Evolutionary conservation across 2,888 invertebrate genomes (phyloP).

Genomic region (Deilephila elpenor): DNA sequence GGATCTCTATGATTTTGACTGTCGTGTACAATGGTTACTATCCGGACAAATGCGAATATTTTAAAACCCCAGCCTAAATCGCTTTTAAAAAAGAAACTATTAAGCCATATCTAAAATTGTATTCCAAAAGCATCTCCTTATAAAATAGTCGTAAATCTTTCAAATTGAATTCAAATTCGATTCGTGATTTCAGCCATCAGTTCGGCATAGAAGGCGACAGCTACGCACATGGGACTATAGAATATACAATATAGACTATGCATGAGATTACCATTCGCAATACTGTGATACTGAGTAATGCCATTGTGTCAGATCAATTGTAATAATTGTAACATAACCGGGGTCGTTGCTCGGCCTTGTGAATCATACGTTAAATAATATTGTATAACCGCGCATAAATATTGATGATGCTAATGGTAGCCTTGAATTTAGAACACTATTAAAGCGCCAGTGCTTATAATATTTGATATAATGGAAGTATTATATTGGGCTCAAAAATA

Average conservation of each 20-base stretch:
- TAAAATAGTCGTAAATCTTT: not conserved
- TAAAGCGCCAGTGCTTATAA: not conserved
- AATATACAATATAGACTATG: constrained; percentile 32
- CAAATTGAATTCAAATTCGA: not conserved
- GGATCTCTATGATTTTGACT: too few relatives aligned
- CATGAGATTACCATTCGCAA: constrained; percentile 46
- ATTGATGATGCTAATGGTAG: not conserved
- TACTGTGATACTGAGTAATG: constrained; percentile 48
- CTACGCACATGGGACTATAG: not conserved
- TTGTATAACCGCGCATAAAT: constrained; percentile 1
- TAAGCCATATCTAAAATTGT: not conserved
- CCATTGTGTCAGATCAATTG: constrained; percentile 58
- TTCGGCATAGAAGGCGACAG: constrained; percentile 1
- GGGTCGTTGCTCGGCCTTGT: constrained; percentile 52
- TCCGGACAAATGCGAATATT: too few relatives aligned
- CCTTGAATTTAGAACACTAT: not conserved
- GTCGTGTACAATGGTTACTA: too few relatives aligned
- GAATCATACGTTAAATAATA: constrained; percentile 37
- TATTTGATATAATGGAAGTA: not conserved
- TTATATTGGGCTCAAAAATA: too few relatives aligned
- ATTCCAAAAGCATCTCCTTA: not conserved
- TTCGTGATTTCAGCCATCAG: constrained; percentile 12
- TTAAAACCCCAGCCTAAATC: not conserved
- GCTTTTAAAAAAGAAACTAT: not conserved
- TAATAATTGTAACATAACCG: constrained; percentile 52